Evolutionary conservation across 2,797 vertebrate species (phyloP), one percentile per base, ranked within the genome.

Genomic region (Arnoldichthys spilopterus): DNA sequence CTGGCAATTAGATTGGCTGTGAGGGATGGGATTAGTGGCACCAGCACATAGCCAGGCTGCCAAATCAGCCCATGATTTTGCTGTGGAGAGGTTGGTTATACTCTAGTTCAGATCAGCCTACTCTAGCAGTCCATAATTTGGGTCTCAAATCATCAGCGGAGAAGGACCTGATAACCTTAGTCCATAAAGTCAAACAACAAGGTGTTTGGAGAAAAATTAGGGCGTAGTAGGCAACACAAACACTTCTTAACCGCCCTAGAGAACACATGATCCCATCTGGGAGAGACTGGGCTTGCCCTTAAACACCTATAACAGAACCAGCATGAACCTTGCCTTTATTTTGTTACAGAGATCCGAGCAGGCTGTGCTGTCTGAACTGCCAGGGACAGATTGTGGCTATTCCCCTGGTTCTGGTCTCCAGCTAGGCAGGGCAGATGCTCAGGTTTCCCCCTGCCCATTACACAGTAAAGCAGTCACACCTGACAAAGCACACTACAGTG

Each of bases 1-100:
- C 72, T 68, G 72, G 71, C 76, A 80, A 78, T 76, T 63, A 77
- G 32, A 62, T 37, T 32, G 32, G 18, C 49, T 40, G 74, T 37
- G 74, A 40, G 68, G 58, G 16, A 49, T 30, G 30, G 71, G 34
- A 56, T 20, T 47, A 63, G 54, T 68, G 73, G 40, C 22, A 43
- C 15, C 32, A 49, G 28, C 47, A 74, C 62, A 49, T 15, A 49
- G 20, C 54, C 43, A 68, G n/a, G 58, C 76, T 73, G 83, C 82
- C 85, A 89, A 76, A 72, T 84, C 77, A 75, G 70, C 71, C 66
- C 26, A 72, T 13, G 77, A 76, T 56, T 37, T n/a, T 37, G 54
- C 43, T 81, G 18, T 28, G 13, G 45, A 26, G n/a, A 61, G 67
- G 74, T 64, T 59, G 45, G 70, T 32, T 37, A 71, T 20, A 28